phyloP scores from a whole-genome alignment of 2,888 invertebrate species.

The Dolichomitus sp. region DNA sequence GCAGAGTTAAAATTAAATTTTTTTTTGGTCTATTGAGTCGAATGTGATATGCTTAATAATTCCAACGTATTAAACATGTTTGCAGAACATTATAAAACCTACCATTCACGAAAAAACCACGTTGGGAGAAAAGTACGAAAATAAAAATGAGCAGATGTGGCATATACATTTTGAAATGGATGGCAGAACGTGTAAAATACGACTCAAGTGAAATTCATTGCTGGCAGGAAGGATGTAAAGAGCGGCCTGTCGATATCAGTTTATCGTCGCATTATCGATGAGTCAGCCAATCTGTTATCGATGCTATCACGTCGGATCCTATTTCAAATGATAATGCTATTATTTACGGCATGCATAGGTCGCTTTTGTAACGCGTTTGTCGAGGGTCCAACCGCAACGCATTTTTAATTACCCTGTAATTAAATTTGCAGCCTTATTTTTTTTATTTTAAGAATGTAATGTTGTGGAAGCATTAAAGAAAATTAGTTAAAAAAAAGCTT shows the following conservation, averaged over 20 bases:
- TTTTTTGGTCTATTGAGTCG: too few relatives aligned
- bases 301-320: neutral
- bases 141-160: neutral
- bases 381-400: too few relatives aligned
- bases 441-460: neutral
- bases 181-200: constrained; percentile 53
- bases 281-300: neutral
- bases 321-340: neutral
- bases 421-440: neutral
- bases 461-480: too few relatives aligned
- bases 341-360: neutral
- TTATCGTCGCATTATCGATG: neutral
- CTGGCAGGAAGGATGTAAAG: neutral
- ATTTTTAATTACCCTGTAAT: too few relatives aligned
- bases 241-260: neutral
- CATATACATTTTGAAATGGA: constrained; percentile 16
- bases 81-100: neutral
- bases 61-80: too few relatives aligned
- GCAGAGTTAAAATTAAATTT: too few relatives aligned
- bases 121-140: constrained; percentile 11
- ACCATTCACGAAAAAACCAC: constrained; percentile 29
- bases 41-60: too few relatives aligned
- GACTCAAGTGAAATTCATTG: neutral
- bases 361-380: neutral
- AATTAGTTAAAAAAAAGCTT: too few relatives aligned